A percentile compares a stretch with the other conserved stretches of the same genome.
Evolutionary conservation across 2,113 vertebrate species (phyloP).

Genomic region (Aspiorhynchus laticeps): DNA sequence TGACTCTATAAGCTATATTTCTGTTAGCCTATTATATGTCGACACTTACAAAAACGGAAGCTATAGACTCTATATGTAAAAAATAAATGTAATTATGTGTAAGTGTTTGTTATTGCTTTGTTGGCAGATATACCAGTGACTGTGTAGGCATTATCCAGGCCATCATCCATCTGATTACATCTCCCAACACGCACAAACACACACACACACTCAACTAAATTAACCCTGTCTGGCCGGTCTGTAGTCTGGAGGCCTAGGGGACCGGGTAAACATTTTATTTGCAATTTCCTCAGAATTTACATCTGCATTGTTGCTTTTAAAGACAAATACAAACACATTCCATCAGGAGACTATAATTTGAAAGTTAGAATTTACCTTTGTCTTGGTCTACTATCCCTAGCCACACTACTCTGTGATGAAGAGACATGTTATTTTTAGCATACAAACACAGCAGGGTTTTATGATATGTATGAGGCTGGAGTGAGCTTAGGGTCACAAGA

Average conservation of each 20-base stretch:
- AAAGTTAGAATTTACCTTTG: background rate
- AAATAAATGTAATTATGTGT: no score
- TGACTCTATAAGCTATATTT: no score
- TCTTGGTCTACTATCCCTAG: background rate
- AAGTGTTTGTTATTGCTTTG: no score
- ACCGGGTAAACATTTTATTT: slow-evolving; percentile 17
- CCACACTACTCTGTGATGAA: slow-evolving; percentile 3
- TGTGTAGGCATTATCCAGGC: no score
- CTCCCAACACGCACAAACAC: no score
- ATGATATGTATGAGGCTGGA: slow-evolving; percentile 4
- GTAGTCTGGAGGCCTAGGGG: background rate
- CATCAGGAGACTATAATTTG: slow-evolving; percentile 54
- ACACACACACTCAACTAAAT: no score
- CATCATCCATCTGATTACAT: no score
- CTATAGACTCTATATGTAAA: no score
- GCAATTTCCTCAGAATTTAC: slow-evolving; percentile 51
- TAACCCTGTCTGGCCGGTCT: no score
- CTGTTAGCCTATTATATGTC: no score
- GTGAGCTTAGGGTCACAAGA: background rate
- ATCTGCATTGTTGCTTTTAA: slow-evolving; percentile 3
- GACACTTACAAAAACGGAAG: no score
- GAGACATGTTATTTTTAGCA: background rate
- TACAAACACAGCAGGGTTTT: background rate
- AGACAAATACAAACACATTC: slow-evolving; percentile 36
- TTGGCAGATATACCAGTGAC: no score